phyloP scores from a whole-genome alignment of 2,113 vertebrate genomes.

The Heptranchias perlo region DNA sequence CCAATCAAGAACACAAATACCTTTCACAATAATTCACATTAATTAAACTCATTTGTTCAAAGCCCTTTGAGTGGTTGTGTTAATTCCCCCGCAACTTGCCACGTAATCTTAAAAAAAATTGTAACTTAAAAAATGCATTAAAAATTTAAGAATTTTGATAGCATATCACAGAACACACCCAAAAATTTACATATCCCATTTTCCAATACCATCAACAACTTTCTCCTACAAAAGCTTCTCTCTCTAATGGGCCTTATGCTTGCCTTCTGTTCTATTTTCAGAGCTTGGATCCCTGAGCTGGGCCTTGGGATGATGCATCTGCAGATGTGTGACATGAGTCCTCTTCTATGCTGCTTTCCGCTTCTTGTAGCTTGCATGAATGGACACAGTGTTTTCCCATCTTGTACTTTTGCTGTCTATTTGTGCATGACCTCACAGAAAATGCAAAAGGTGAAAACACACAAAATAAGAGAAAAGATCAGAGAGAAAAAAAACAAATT shows the following conservation, averaged over 20 bases:
- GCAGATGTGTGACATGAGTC: neutral
- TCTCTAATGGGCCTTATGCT: neutral
- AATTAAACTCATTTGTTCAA: constrained; percentile 31
- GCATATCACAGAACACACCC: neutral
- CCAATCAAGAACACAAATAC: neutral
- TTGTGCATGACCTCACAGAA: neutral
- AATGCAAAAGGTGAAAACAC: neutral
- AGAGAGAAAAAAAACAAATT: neutral
- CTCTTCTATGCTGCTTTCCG: neutral
- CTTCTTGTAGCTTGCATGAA: neutral
- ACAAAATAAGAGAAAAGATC: neutral
- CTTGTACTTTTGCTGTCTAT: neutral
- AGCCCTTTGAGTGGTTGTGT: neutral
- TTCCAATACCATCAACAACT: neutral
- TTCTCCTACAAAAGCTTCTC: neutral
- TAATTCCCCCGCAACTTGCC: neutral
- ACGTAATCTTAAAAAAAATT: neutral
- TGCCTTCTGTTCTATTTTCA: neutral
- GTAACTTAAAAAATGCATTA: neutral
- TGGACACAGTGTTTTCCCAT: neutral
- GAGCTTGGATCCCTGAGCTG: neutral
- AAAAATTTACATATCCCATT: neutral
- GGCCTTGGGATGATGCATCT: neutral
- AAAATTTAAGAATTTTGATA: neutral
- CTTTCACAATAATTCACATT: constrained; percentile 14